Evolutionary conservation across 2,888 invertebrate genomes (phyloP), one percentile per base, ranked within the genome.

Genomic region (Caradrina clavipalpis): DNA sequence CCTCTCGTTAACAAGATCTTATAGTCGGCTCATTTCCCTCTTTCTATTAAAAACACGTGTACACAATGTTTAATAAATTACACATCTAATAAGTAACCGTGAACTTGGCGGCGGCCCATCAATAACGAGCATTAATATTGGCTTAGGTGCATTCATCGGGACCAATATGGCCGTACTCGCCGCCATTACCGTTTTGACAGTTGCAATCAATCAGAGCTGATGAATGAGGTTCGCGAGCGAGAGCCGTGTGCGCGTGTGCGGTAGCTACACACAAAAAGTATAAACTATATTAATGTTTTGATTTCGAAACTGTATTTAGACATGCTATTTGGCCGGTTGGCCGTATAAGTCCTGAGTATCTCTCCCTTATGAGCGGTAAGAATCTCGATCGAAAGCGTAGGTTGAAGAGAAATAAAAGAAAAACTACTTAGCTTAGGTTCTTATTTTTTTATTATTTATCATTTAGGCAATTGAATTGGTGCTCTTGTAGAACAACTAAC

Each of bases 181-280:
- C 93, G 94, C 95, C 94, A 95, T 95, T 95, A 94, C 84, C 82
- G 90, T 89, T 93, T 93, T 94, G 95, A 95, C 96, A 95, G 95
- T 94, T 93, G 95, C 95, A 95, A 95, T 96, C 95, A 94, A 96
- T 96, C 95, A 95, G 90, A 71, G 74, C 90, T 95, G 95, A 96
- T 95, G 94, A 92, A 95, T 93, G 94, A 90, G 92, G 91, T 91
- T 92, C 89, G 93, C 94, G 88, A 88, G 86, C 80, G 82, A 76
- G 80, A 61, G 62, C 66, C 63, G 70, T 64, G 76, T 91, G 93
- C 91, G 93, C 69, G 73, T 76, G 85, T 91, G 93, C 91, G 93
- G 94, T 92, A 93, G 93, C 87, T 56, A 63, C 69, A 72, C 67
- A 82, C 84, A 84, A 84, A 82, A 82, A 79, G 73, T 79, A 75